A percentile compares a stretch with the other conserved stretches of the same genome.
Conservation (phyloP, 2,888 invertebrate genomes). For the Stegana nigrithorax region DNA sequence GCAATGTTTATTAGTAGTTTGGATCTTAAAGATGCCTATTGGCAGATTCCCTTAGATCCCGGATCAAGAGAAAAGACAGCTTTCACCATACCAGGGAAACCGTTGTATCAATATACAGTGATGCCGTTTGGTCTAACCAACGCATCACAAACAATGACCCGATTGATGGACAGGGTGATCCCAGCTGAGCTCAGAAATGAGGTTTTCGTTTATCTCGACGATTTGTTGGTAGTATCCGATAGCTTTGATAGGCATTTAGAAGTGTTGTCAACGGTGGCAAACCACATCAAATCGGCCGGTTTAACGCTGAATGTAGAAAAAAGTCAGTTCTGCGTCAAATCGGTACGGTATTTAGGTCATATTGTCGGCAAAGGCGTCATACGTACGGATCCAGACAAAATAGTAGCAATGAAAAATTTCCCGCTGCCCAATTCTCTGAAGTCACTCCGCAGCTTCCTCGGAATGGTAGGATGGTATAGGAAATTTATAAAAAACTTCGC, state of each 20-base stretch:
- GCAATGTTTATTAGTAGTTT: constrained; percentile 33
- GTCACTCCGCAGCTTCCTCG: constrained; percentile 26
- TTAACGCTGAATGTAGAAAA: constrained; percentile 22
- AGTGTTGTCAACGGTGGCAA: neutral
- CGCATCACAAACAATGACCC: constrained; percentile 24
- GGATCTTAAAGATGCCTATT: constrained; percentile 27
- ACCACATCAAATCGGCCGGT: constrained; percentile 9
- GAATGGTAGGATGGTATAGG: constrained; percentile 22
- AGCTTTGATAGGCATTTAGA: constrained; percentile 10
- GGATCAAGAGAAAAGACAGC: constrained; percentile 35
- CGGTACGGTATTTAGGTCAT: constrained; percentile 15
- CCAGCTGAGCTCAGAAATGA: neutral
- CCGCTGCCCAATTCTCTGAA: constrained; percentile 5
- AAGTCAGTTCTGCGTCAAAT: constrained; percentile 16
- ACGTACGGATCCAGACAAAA: constrained; percentile 20
- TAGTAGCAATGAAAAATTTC: constrained; percentile 10
- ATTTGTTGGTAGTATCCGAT: constrained; percentile 14
- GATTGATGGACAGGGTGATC: constrained; percentile 25
- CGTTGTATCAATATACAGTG: constrained; percentile 23
- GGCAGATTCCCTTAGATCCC: constrained; percentile 22
- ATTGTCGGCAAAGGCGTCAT: constrained; percentile 16
- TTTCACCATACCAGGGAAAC: constrained; percentile 35
- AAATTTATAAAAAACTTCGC: neutral
- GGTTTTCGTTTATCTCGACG: constrained; percentile 22
- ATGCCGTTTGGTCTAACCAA: constrained; percentile 33